Base-by-base conservation (phyloP, 2,888 invertebrate genomes). In the Parelbella ahira region DNA sequence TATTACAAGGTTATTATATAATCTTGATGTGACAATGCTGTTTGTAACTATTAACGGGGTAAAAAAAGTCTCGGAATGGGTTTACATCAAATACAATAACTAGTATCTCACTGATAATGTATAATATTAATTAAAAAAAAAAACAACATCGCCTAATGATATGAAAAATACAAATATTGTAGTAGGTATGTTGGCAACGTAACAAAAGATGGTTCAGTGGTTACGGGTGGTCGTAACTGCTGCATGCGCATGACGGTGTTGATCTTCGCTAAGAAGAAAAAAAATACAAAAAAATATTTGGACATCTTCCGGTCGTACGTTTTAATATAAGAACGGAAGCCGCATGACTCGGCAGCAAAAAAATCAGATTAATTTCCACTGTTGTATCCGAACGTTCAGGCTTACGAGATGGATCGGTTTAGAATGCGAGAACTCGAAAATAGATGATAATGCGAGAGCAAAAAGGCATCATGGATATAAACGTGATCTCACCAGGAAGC, bases 321-420 rank as follows among this genome's bases (percentile, higher is more conserved):
- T 79, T 80, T 75, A 76, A 79, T 82, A 75, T 74, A 71, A 74
- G 72, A 74, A 75, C 84, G 84, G 84, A 83, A 83, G 81, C 81
- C 62, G 62, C 70, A 70, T 86, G 86, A 86, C 79, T 81, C 61
- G 60, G 59, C 86, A 66, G 63, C 73, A 81, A 80, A 73, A 69
- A 65, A 71, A 70, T 15, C 74, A 69, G 74, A 83, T 82, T 81
- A 76, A 76, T 82, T 74, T 77, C 66, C 73, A 69, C 60, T 60
- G 70, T 61, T 62, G 66, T 63, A 56, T 59, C 62, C 54, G 55
- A 60, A 58, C 63, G 59, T 55, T 56, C 59, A 53, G 60, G 63
- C 56, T 57, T 60, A 68, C 54, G 62, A 68, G 71, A 76, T 71
- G 71, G 76, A 77, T 75, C 66, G 65, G 63, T 70, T 63, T 58